A percentile compares a stretch with the other conserved stretches of the same genome.
phyloP scores from a whole-genome alignment of 2,888 invertebrate genomes.

The Brenthis ino region DNA sequence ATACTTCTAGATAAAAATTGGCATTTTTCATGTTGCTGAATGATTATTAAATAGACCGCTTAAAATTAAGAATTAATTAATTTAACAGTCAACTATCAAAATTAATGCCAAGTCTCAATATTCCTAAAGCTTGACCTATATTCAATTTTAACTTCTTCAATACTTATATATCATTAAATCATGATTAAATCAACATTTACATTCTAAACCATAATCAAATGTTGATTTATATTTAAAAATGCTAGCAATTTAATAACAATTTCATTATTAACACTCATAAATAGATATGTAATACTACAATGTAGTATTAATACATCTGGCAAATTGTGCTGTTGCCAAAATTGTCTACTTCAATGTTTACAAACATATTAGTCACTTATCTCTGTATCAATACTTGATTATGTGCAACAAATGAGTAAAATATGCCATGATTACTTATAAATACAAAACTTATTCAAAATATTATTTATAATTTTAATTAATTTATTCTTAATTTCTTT shows the following conservation, averaged over 20 bases:
- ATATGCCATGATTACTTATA: too few species aligned
- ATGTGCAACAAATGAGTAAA: not conserved
- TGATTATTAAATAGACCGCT: not conserved
- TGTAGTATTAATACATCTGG: not conserved
- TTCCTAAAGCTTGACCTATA: conserved; percentile 20
- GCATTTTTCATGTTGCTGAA: not conserved
- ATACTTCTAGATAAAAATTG: too few species aligned
- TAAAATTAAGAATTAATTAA: not conserved
- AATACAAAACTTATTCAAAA: too few species aligned
- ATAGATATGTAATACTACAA: not conserved
- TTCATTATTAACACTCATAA: too few species aligned
- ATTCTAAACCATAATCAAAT: too few species aligned
- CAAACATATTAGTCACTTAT: conserved; percentile 1
- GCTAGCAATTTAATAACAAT: too few species aligned
- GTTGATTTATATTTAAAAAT: too few species aligned
- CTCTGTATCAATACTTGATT: not conserved
- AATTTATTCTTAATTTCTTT: too few species aligned
- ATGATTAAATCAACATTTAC: too few species aligned
- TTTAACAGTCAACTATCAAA: conserved; percentile 17
- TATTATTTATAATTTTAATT: too few species aligned
- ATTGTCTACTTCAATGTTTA: conserved; percentile 5
- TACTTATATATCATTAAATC: too few species aligned
- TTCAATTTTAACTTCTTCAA: conserved; percentile 5
- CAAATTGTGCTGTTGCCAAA: conserved; percentile 11
- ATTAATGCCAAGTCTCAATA: conserved; percentile 12